Evolutionary conservation across 2,888 invertebrate species (phyloP).

Genomic region (Drosophila rubida): DNA sequence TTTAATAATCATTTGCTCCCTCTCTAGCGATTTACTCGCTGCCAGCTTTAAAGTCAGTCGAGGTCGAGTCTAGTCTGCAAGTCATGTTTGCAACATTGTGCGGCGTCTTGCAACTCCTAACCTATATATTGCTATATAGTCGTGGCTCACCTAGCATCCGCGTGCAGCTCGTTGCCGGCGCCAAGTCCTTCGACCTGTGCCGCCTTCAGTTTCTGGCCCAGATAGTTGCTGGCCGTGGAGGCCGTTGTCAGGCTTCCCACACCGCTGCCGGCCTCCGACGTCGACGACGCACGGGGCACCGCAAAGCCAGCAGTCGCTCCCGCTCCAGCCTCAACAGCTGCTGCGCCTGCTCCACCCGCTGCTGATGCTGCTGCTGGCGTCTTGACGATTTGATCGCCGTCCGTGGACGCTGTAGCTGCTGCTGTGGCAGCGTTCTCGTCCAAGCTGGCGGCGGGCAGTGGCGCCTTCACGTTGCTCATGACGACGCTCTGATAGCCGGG

Average conservation of each 20-base stretch:
- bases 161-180: slow-evolving; percentile 78
- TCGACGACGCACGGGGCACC: slow-evolving; percentile 35
- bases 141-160: slow-evolving; percentile 83
- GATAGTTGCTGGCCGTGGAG: slow-evolving; percentile 79
- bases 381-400: slow-evolving; percentile 61
- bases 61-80: no score
- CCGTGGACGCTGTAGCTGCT: slow-evolving; percentile 18
- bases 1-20: no score
- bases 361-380: slow-evolving; percentile 22
- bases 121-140: no score
- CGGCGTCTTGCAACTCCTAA: no score
- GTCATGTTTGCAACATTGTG: no score
- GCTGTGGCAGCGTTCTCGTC: slow-evolving; percentile 29
- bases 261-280: slow-evolving; percentile 40
- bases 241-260: slow-evolving; percentile 76
- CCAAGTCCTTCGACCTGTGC: slow-evolving; percentile 82
- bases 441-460: slow-evolving; percentile 1
- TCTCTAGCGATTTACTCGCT: no score
- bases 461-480: slow-evolving; percentile 60
- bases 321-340: slow-evolving; percentile 1
- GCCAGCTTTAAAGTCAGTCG: no score
- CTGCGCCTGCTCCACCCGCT: background rate
- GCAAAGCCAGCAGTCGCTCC: slow-evolving; percentile 18
- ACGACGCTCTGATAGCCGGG: slow-evolving; percentile 72
- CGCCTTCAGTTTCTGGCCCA: slow-evolving; percentile 83